Evolutionary conservation across 1,140 invertebrate species (phyloP).

Genomic region (Drosophila simulans): DNA sequence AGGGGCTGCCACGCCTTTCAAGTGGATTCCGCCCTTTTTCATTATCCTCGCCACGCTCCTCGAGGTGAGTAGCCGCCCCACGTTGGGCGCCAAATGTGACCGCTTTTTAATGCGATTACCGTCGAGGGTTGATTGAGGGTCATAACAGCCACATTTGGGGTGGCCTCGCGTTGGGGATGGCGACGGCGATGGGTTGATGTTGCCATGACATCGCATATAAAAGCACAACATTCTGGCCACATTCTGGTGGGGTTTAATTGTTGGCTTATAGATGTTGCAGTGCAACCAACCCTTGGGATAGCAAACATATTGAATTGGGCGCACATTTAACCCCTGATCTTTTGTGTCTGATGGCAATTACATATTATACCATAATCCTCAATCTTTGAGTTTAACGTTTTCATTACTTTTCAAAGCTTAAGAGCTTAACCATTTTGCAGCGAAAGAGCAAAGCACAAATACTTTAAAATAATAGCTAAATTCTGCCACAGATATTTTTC

Average conservation of each 20-base stretch:
- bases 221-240: slow-evolving; percentile 58
- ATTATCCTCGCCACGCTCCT: slow-evolving; percentile 93
- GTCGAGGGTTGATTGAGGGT: slow-evolving; percentile 64
- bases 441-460: no score
- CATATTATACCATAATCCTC: slow-evolving; percentile 7
- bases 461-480: no score
- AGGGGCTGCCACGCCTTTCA: slow-evolving; percentile 8
- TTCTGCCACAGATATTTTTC: not conserved
- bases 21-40: slow-evolving; percentile 93
- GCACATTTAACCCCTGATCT: slow-evolving; percentile 9
- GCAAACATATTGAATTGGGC: slow-evolving; percentile 15
- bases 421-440: no score
- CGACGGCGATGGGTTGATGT: slow-evolving; percentile 20
- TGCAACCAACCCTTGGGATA: slow-evolving; percentile 34
- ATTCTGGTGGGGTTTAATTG: slow-evolving; percentile 59
- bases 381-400: not conserved
- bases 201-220: slow-evolving; percentile 64
- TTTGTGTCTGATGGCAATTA: slow-evolving; percentile 27
- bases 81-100: slow-evolving; percentile 33
- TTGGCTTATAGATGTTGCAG: slow-evolving; percentile 11
- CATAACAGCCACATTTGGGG: slow-evolving; percentile 41
- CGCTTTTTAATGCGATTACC: slow-evolving; percentile 66
- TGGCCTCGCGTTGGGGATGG: not conserved
- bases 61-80: slow-evolving; percentile 88
- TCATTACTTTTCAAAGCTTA: not conserved